Base-by-base conservation (phyloP, 35 echinoderm and acorn worm species). In the Lytechinus variegatus region DNA sequence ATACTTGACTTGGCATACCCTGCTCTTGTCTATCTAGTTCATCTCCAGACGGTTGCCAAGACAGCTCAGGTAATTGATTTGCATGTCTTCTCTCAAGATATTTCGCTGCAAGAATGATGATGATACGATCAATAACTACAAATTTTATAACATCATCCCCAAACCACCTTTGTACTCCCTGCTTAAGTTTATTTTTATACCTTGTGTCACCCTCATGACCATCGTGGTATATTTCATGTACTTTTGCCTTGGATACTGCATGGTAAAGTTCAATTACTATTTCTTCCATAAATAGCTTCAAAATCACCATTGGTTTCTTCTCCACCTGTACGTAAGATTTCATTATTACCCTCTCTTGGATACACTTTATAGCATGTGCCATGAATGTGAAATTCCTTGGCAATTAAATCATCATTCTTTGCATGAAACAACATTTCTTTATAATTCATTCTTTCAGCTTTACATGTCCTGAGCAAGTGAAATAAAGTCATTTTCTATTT, bases 171-270 rank as follows among this genome's bases (percentile, higher is more conserved):
- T 92, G 1, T 92, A 92, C 52, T 92, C 51, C 52, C 54, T 92
- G 90, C 90, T 92, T 92, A 16, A 92, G 54, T 92, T 92, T 92
- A 52, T 44, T 92, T 92, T 6, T 56, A 56, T 58, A 58, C 56
- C 56, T 58, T 58, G 3, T 58, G 56, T 58, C 56, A 58, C 93
- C 6, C 54, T 56, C 56, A 94, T 94, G 93, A 94, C 93, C 93
- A 94, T 94, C 93, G 66, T 94, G 66, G 9, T 94, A 94, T 94
- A 94, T 94, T 94, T 94, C 93, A 94, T 94, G 93, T 56, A 4
- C 93, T 94, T 61, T 94, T 55, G n/a, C 93, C 93, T 5, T 94
- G 56, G 93, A 94, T 94, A 94, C 93, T 94, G 93, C 54, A 3
- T 94, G 93, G 61, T 94, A 66, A 16, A 94, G 93, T 94, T 54